A percentile compares a stretch with the other conserved stretches of the same genome.
Evolutionary conservation across 64 coral and sea anemone species (phyloP).

Genomic region (Pachyseris speciosa): DNA sequence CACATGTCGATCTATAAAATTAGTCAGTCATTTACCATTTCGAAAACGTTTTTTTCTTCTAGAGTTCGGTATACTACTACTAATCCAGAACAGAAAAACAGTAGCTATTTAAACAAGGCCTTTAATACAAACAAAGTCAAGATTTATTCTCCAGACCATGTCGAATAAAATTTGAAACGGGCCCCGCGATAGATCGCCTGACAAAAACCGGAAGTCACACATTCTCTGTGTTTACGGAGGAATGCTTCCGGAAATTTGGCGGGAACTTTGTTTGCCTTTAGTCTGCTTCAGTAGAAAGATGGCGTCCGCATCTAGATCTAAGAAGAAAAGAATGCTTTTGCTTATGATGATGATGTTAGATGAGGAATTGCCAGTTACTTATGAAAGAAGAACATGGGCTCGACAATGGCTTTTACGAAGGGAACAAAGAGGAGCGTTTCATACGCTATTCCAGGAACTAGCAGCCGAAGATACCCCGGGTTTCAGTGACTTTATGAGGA

Average conservation of each 20-base stretch:
- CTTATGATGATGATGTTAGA: neutral
- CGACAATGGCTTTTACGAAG: neutral
- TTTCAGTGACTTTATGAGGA: neutral
- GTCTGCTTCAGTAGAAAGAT: neutral
- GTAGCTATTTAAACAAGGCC: too few species aligned
- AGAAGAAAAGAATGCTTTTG: neutral
- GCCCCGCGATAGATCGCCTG: too few species aligned
- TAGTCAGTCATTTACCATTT: too few species aligned
- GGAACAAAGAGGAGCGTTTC: neutral
- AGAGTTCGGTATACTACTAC: too few species aligned
- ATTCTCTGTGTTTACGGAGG: too few species aligned
- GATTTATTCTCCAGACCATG: too few species aligned
- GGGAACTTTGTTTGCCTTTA: neutral
- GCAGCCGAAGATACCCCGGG: neutral
- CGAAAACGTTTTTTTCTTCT: too few species aligned
- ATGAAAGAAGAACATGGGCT: neutral
- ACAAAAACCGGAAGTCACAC: too few species aligned
- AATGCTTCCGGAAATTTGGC: neutral
- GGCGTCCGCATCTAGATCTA: neutral
- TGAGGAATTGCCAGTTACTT: neutral
- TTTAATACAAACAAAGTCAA: too few species aligned
- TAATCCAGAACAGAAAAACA: too few species aligned
- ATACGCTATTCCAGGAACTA: neutral
- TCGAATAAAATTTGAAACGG: too few species aligned
- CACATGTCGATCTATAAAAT: too few species aligned